Conservation (phyloP, 2,888 invertebrate species). For the Mycalesis mineus region DNA sequence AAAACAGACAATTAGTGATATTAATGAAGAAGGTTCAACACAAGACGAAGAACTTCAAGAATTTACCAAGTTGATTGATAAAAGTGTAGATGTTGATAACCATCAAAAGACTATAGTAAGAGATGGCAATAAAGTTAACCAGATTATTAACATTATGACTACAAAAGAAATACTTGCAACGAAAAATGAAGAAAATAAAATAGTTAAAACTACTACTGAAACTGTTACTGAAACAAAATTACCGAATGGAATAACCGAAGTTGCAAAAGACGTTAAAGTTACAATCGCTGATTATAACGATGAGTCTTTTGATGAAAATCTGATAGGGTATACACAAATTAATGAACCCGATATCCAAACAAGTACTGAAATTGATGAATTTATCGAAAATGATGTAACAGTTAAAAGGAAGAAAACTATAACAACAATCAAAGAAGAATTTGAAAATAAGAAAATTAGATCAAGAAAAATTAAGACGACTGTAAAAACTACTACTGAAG, state of each 20-base stretch:
- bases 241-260: constrained; percentile 58
- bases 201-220: constrained; percentile 59
- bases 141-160: constrained; percentile 61
- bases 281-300: constrained; percentile 55
- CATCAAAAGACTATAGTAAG: constrained; percentile 43
- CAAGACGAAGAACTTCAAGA: constrained; percentile 41
- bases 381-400: constrained; percentile 49
- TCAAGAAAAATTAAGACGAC: constrained; percentile 63
- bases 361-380: constrained; percentile 41
- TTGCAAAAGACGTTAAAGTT: constrained; percentile 64
- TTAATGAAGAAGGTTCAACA: constrained; percentile 37
- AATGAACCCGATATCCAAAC: constrained; percentile 51
- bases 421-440: constrained; percentile 57
- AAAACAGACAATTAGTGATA: constrained; percentile 54
- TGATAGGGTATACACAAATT: constrained; percentile 47
- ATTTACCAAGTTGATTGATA: constrained; percentile 48
- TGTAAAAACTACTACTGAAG: constrained; percentile 45
- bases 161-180: constrained; percentile 58
- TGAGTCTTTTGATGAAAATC: constrained; percentile 53
- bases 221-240: constrained; percentile 57
- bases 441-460: constrained; percentile 43
- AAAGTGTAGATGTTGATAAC: constrained; percentile 51
- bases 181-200: constrained; percentile 47
- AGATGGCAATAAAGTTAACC: constrained; percentile 52
- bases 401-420: constrained; percentile 59